A percentile compares a stretch with the other conserved stretches of the same genome.
Conservation (phyloP, 2,888 invertebrate species). For the Melipona bicolor region DNA sequence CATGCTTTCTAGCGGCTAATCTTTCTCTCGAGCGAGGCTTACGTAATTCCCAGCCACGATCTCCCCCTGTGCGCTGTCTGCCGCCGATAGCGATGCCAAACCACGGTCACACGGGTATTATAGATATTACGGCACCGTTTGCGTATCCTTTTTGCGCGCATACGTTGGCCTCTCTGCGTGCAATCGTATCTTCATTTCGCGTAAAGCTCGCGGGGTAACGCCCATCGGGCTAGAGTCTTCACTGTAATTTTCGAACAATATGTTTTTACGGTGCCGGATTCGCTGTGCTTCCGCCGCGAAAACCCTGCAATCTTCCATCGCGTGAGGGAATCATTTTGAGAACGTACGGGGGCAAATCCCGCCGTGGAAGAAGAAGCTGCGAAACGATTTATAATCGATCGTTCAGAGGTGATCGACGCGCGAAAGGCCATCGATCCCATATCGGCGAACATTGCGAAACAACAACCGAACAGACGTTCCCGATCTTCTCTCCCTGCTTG, state of each 20-base stretch:
- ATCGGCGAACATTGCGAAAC: constrained; percentile 8
- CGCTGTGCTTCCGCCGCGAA: constrained; percentile 23
- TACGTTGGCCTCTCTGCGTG: constrained; percentile 37
- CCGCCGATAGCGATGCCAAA: constrained; percentile 47
- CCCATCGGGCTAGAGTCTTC: not conserved
- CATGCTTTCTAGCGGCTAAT: constrained; percentile 58
- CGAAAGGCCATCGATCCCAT: constrained; percentile 31
- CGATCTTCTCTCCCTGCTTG: not conserved
- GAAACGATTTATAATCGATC: constrained; percentile 39
- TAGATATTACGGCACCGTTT: constrained; percentile 51
- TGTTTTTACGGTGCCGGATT: constrained; percentile 33
- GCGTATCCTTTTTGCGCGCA: constrained; percentile 39
- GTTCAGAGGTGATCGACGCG: constrained; percentile 18
- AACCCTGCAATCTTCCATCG: constrained; percentile 32
- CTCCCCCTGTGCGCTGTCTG: constrained; percentile 13
- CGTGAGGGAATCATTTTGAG: constrained; percentile 11
- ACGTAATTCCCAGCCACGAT: constrained; percentile 57
- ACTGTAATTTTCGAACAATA: constrained; percentile 49
- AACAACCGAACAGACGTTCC: not conserved
- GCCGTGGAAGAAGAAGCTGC: not conserved
- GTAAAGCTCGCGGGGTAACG: constrained; percentile 26
- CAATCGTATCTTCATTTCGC: constrained; percentile 48
- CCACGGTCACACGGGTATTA: constrained; percentile 71
- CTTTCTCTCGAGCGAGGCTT: constrained; percentile 48
- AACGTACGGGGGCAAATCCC: not conserved